Base-by-base conservation (phyloP, 2,113 vertebrate species). In the Upupa epops region DNA sequence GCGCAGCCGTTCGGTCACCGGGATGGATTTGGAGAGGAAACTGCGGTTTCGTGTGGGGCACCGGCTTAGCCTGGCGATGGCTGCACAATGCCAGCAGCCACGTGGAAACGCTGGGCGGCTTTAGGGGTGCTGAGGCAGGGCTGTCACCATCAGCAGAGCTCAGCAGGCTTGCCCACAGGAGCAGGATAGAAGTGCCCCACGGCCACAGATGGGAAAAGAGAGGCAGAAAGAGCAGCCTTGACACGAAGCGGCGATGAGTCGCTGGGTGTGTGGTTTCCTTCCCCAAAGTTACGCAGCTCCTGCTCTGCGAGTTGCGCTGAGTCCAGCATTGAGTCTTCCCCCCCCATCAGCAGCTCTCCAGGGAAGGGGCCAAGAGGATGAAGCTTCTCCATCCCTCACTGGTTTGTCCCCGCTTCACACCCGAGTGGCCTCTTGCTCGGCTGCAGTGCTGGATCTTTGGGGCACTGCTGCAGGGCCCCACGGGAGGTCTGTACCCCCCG, bases 1-100 rank as follows among this genome's bases (percentile, higher is more conserved):
- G 21, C 3, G 88, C 61, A 15, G 92, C 5, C 46, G 19, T 28
- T 36, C 46, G 77, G 32, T 86, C 93, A 75, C 88, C 5, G 92
- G 95, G 96, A 92, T 89, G 93, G 85, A 73, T 88, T 94, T 86
- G 80, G 87, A 95, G 88, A 96, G 96, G 96, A 97, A 97, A 21
- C 71, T 24, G 95, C 18, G 84, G 95, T 95, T 97, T 96, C 8
- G 8, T 32, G 17, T 70, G 88, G 92, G 95, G 92, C 94, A 96
- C 95, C 81, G 6, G 88, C 96, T 79, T n/a, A 13, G 80, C 22
- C 83, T 17, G 81, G 84, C 14, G 9, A 54, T 21, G 83, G 84
- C 92, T 58, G 89, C 92, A 61, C 80, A 58, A 26, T 13, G 34
- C 89, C 89, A 3, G 83, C 68, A 13, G 89, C 77, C 91, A 15